Evolutionary conservation across 2,113 vertebrate species (phyloP).

Genomic region (Heterotilapia buettikoferi): DNA sequence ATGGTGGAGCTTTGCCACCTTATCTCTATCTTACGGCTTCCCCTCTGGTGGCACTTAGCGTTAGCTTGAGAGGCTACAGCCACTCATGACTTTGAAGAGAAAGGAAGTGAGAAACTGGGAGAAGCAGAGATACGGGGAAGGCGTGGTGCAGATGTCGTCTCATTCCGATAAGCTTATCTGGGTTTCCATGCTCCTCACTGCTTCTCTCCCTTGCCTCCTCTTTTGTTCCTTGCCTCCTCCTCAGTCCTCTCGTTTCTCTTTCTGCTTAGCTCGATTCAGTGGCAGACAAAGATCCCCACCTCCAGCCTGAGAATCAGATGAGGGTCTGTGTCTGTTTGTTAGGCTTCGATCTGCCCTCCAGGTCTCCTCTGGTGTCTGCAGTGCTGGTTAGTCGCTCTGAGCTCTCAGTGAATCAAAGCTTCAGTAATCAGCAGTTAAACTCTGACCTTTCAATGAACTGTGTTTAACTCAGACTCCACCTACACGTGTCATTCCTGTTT

Average conservation of each 20-base stretch:
- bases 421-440: not conserved
- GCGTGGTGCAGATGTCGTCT: not conserved
- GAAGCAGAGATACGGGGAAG: not conserved
- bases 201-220: not conserved
- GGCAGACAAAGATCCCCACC: not conserved
- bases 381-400: not conserved
- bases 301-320: not conserved
- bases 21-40: not conserved
- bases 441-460: not conserved
- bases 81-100: not conserved
- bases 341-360: not conserved
- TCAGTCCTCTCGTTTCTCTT: not conserved
- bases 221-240: not conserved
- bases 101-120: not conserved
- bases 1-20: not conserved
- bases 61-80: not conserved
- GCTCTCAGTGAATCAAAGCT: not conserved
- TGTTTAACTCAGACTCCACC: not conserved
- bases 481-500: not conserved
- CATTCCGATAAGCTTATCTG: slow-evolving; percentile 27
- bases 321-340: not conserved
- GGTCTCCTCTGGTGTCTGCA: not conserved
- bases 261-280: not conserved
- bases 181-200: slow-evolving; percentile 5
- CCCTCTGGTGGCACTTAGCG: slow-evolving; percentile 13